Evolutionary conservation across 2,113 vertebrate species (phyloP), one percentile per base, ranked within the genome.

Genomic region (Jaculus jaculus): DNA sequence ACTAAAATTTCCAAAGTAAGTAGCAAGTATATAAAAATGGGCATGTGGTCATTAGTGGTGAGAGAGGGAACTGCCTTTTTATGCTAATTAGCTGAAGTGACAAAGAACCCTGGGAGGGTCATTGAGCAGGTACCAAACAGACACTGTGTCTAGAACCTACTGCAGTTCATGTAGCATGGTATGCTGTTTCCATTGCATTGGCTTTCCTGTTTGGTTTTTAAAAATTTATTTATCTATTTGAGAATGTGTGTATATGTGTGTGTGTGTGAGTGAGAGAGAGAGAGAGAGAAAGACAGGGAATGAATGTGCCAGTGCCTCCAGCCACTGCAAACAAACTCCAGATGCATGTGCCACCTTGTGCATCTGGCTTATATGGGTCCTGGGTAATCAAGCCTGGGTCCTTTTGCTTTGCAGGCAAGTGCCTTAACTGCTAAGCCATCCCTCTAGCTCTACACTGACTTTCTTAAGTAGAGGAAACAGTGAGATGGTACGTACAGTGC

Each of bases 1-100:
- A 83, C 34, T 91, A 51, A 85, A 91, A 71, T 84, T 87, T 39
- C 88, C 24, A 74, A 93, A 89, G 71, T n/a, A 91, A 37, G 71
- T n/a, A 91, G 42, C 47, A 71, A 63, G 54, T 91, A 90, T 94
- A 69, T 72, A 78, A 77, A 82, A 93, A 20, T 72, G 47, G 28
- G n/a, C 30, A 12, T 24, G 28, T 51, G 39, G 66, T 81, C 47
- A 20, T 84, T 71, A 60, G n/a, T 39, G 72, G 18, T 84, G 42
- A 30, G 74, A 82, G 39, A 66, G 51, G 66, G 91, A 37, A 74
- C 7, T 0, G 5, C 69, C 21, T 9, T 92, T 32, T 6, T 37
- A 65, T 61, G 71, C 30, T 75, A 90, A 9, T 34, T 73, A 85
- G 20, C 39, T 24, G 34, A 81, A 72, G 65, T 82, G 20, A 3